Conservation (phyloP, 2,888 invertebrate species). For the Papilio demoleus region DNA sequence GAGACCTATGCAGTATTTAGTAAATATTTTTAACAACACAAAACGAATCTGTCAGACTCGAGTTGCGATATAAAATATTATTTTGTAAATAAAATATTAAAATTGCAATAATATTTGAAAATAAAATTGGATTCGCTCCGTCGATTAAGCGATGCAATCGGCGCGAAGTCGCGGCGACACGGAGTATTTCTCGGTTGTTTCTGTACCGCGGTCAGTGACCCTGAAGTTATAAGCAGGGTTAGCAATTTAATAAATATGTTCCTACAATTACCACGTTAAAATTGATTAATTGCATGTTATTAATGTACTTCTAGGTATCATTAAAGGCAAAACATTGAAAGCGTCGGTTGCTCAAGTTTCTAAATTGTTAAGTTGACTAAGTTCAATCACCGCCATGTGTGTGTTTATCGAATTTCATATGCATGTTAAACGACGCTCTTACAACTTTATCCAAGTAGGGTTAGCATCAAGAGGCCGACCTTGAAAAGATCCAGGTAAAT, state of each 20-base stretch:
- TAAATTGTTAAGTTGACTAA: no score
- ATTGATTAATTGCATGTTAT: no score
- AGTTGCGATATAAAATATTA: background rate
- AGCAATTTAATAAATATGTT: constrained; percentile 12
- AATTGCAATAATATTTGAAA: background rate
- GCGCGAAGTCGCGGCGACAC: constrained; percentile 61
- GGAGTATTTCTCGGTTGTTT: constrained; percentile 57
- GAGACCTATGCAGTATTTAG: no score
- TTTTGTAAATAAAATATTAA: constrained; percentile 4
- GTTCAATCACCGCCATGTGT: no score
- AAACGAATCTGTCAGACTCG: background rate
- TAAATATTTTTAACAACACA: background rate
- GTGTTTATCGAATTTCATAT: no score
- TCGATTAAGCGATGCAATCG: constrained; percentile 65
- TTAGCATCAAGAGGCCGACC: no score
- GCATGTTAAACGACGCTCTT: no score
- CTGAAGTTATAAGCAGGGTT: constrained; percentile 55
- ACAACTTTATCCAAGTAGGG: no score
- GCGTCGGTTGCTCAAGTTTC: no score
- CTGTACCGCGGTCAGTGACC: constrained; percentile 72
- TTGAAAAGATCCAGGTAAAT: no score
- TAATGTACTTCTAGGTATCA: no score
- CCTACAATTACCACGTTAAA: background rate
- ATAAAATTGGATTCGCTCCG: constrained; percentile 42
- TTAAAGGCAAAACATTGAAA: no score